Evolutionary conservation across 2,888 invertebrate genomes (phyloP).

Genomic region (Lepidocyrtinus sp.): DNA sequence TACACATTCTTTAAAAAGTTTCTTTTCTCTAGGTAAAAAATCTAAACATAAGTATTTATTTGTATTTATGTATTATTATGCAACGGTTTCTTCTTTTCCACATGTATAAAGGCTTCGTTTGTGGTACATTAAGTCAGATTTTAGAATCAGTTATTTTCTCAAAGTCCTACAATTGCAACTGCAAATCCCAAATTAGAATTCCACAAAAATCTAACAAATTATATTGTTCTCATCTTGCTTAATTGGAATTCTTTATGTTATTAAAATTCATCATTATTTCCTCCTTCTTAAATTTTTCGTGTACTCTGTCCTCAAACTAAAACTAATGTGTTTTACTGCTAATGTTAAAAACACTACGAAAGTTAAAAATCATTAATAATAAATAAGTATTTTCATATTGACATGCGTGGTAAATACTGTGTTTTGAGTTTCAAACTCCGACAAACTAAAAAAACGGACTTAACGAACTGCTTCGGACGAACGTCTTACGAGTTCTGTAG

Average conservation of each 20-base stretch:
- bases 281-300: constrained; percentile 20
- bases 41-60: background rate
- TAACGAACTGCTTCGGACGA: no score
- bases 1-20: constrained; percentile 36
- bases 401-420: constrained; percentile 62
- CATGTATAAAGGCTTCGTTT: background rate
- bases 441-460: no score
- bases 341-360: constrained; percentile 37
- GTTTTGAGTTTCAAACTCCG: constrained; percentile 57
- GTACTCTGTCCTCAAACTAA: no score
- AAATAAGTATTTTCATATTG: constrained; percentile 41
- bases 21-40: constrained; percentile 8
- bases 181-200: no score
- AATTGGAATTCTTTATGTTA: background rate
- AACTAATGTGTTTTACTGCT: background rate
- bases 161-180: no score
- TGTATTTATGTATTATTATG: background rate
- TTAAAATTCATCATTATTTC: constrained; percentile 1
- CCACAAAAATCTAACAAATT: no score
- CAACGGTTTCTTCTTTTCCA: background rate
- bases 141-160: background rate
- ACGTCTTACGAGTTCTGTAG: no score
- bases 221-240: no score
- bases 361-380: constrained; percentile 50
- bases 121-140: background rate